Evolutionary conservation across 2,888 invertebrate species (phyloP).

Genomic region (Dysmachus trigonus): DNA sequence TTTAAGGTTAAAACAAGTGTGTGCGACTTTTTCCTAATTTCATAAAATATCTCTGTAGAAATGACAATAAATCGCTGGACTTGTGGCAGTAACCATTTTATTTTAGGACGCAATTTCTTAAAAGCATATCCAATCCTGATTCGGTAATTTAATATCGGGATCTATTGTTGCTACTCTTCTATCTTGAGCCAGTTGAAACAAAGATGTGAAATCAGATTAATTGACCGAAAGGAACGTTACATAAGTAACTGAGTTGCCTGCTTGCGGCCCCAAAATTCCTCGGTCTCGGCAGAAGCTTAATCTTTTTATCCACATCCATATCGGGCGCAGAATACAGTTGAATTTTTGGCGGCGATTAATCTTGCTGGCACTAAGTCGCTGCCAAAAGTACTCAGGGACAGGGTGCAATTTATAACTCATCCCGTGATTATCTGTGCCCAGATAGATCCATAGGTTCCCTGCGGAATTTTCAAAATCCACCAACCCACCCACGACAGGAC

Average conservation of each 20-base stretch:
- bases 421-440: neutral
- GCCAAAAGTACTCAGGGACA: conserved; percentile 32
- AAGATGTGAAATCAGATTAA: neutral
- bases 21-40: neutral
- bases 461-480: neutral
- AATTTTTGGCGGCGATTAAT: conserved; percentile 19
- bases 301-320: neutral
- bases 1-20: too few relatives aligned
- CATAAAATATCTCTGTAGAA: neutral
- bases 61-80: neutral
- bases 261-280: neutral
- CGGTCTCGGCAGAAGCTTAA: neutral
- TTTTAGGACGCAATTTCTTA: neutral
- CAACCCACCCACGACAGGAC: neutral
- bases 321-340: neutral
- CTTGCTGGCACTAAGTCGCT: conserved; percentile 16
- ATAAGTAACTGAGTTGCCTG: neutral
- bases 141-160: neutral
- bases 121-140: neutral
- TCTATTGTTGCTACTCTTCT: neutral
- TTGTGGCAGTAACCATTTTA: neutral
- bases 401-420: conserved; percentile 35
- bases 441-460: neutral
- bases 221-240: neutral
- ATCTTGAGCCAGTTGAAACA: neutral